Evolutionary conservation across 2,888 invertebrate genomes (phyloP).

Genomic region (Notodonta ziczac): DNA sequence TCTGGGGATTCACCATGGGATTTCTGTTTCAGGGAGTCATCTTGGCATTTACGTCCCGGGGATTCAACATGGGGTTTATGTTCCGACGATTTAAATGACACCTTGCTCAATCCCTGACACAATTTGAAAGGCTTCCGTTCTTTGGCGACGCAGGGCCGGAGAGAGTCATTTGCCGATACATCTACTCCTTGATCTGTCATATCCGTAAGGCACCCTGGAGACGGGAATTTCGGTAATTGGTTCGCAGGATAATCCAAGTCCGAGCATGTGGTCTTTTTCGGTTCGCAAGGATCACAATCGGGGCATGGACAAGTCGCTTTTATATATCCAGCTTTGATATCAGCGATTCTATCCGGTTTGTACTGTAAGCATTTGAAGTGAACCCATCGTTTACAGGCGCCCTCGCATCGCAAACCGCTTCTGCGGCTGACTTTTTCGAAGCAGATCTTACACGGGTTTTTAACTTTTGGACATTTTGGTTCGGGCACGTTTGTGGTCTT

Average conservation of each 20-base stretch:
- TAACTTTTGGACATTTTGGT: slow-evolving; percentile 38
- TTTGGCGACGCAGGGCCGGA: background rate
- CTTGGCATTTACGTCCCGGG: background rate
- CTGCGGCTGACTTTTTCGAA: slow-evolving; percentile 46
- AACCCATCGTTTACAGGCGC: slow-evolving; percentile 63
- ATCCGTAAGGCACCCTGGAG: background rate
- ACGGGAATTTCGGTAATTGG: background rate
- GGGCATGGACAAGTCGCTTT: slow-evolving; percentile 61
- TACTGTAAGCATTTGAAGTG: slow-evolving; percentile 60
- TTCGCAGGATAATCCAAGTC: slow-evolving; percentile 9
- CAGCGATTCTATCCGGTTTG: slow-evolving; percentile 56
- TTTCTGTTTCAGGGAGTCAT: background rate
- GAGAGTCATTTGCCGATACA: background rate
- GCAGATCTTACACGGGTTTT: slow-evolving; percentile 64
- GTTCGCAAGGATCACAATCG: slow-evolving; percentile 43
- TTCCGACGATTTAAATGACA: background rate
- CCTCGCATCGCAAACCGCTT: slow-evolving; percentile 62
- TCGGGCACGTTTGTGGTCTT: background rate
- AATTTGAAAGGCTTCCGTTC: background rate
- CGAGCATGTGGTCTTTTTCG: slow-evolving; percentile 4
- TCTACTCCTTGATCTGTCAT: background rate
- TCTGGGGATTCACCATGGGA: background rate
- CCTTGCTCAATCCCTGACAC: background rate
- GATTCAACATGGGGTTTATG: background rate
- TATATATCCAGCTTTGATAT: slow-evolving; percentile 58